phyloP scores from a whole-genome alignment of 2,113 vertebrate species.

The Formicarius rufipectus region DNA sequence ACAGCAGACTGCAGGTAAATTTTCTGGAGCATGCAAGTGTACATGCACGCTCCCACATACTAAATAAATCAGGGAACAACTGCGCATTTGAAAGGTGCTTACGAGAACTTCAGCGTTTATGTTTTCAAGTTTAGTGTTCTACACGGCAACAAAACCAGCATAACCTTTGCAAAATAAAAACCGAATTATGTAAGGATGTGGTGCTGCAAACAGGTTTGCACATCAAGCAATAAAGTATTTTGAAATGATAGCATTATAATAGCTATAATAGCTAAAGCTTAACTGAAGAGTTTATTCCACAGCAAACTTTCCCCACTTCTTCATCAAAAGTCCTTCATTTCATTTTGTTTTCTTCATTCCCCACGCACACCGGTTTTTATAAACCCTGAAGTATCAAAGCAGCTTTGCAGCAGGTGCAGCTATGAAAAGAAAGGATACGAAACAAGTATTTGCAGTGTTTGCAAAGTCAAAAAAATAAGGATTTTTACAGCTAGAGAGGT shows the following conservation, averaged over 20 bases:
- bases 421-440: neutral
- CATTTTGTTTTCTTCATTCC: neutral
- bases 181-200: neutral
- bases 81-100: neutral
- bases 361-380: neutral
- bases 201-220: rapidly evolving
- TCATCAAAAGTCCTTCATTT: neutral
- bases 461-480: neutral
- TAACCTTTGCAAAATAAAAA: constrained; percentile 2
- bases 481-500: neutral
- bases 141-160: neutral
- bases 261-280: too few species aligned
- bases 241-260: neutral
- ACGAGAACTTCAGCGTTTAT: neutral
- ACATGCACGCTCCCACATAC: neutral
- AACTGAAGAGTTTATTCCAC: neutral
- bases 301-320: neutral
- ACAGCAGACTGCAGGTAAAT: neutral
- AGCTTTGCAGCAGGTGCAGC: neutral
- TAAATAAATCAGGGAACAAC: neutral
- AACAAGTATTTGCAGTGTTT: neutral
- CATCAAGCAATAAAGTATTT: neutral
- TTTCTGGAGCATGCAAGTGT: neutral
- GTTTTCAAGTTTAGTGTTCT: neutral
- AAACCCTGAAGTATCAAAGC: neutral